Evolutionary conservation across 2,888 invertebrate genomes (phyloP), one percentile per base, ranked within the genome.

Genomic region (Protodeltote pygarga): DNA sequence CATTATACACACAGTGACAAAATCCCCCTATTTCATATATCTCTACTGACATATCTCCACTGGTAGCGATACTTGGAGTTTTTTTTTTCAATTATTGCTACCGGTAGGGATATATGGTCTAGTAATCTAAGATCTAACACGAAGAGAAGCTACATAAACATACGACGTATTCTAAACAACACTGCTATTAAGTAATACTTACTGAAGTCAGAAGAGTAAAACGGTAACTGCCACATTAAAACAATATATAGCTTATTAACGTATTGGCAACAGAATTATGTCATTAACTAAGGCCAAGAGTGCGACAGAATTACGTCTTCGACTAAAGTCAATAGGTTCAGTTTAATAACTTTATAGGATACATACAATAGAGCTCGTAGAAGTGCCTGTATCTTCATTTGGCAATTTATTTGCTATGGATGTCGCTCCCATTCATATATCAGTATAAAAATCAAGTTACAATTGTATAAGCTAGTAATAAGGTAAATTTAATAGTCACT

Each of bases 231-330:
- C 24, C 33, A 33, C 20, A 35, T 6, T 34, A 23, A n/a, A 32
- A 35, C 27, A 40, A 55, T 41, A 40, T 19, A 31, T 28, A 5
- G n/a, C 19, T 20, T 57, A 47, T 51, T 63, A 41, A 51, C 20
- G 19, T 34, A 41, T 57, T 48, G 40, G 33, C 37, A 46, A 24
- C 10, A 63, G 48, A 68, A 44, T 54, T 40, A 64, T 39, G 61
- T 32, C 38, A 38, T 38, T 45, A 34, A 32, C 19, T 47, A 45
- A 52, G 62, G 44, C 45, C 51, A 65, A 64, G 29, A 20, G 33
- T 63, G 21, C 11, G 24, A 49, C 24, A 38, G 41, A 42, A 38
- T 58, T 44, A 44, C 31, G 42, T 20, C 40, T 58, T 27, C 9
- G 28, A 3, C 21, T 17, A 17, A 49, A 51, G 32, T 44, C 45